phyloP scores from a whole-genome alignment of 2,797 vertebrate species.

The Crax fasciolata region DNA sequence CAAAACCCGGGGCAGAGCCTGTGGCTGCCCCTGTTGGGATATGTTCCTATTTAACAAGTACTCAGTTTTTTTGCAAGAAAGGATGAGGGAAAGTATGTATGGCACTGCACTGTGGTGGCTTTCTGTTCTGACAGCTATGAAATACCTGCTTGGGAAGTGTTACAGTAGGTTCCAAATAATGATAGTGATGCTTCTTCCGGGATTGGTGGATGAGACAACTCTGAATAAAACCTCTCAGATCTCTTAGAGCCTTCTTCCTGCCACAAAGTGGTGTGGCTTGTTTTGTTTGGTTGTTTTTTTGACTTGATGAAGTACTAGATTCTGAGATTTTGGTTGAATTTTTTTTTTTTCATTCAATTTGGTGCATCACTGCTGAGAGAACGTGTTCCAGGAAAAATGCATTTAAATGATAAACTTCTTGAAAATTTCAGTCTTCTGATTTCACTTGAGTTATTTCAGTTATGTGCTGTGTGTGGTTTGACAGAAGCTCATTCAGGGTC shows the following conservation, averaged over 20 bases:
- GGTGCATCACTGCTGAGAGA: not conserved
- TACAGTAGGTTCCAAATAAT: not conserved
- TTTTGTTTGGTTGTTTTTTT: not conserved
- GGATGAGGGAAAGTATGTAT: not conserved
- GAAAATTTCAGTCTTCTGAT: not conserved
- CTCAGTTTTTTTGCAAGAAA: not conserved
- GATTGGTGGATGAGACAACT: not conserved
- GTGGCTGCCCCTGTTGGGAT: not conserved
- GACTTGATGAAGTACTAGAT: not conserved
- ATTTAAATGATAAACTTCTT: not conserved
- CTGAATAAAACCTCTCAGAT: not conserved
- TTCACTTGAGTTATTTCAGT: not conserved
- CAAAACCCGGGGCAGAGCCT: not conserved
- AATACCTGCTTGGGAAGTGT: not conserved
- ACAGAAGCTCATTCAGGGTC: not conserved
- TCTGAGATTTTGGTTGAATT: not conserved
- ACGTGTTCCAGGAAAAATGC: not conserved
- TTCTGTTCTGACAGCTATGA: not conserved
- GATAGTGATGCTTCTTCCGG: not conserved
- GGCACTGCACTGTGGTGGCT: not conserved
- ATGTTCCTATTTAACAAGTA: not conserved
- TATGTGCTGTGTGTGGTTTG: not conserved
- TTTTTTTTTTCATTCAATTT: not conserved
- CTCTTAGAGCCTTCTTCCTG: not conserved
- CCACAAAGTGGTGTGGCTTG: not conserved